These are phyloP conservation scores for Anthopleura xanthogrammica DNA, from an alignment of 92 coral and sea anemone species.

Conservation along the genomic window DNA sequence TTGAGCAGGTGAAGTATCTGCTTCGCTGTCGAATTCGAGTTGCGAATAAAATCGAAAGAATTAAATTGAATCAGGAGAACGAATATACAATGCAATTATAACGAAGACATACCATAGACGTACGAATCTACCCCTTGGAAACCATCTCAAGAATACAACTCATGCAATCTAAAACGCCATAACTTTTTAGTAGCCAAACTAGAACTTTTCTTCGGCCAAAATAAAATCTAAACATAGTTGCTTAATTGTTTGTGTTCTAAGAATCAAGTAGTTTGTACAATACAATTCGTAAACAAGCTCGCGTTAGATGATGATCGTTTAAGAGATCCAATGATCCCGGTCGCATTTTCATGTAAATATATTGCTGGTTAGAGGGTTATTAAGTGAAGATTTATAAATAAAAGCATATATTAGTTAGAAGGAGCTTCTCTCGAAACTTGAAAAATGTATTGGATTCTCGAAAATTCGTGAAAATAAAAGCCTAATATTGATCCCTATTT, in stretches of 20 bases:
- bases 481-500: no score
- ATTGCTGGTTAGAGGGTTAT: not conserved
- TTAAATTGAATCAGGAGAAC: not conserved
- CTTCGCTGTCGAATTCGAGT: not conserved
- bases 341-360: not conserved
- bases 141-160: not conserved
- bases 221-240: not conserved
- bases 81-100: not conserved
- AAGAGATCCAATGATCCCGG: not conserved
- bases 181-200: not conserved
- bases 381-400: not conserved
- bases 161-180: not conserved
- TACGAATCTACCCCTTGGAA: not conserved
- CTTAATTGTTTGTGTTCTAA: no score
- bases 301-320: no score
- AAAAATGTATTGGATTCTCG: not conserved
- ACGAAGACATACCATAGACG: not conserved
- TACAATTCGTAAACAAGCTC: not conserved
- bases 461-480: not conserved
- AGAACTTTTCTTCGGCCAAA: not conserved
- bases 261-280: not conserved
- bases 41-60: not conserved
- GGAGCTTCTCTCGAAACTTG: not conserved
- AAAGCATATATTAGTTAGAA: not conserved
- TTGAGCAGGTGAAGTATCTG: not conserved